Percentiles rank a stretch among this genome's conserved stretches.
Evolutionary conservation across 2,888 invertebrate genomes (phyloP).

Genomic region (Lasioglossum zephyrum): DNA sequence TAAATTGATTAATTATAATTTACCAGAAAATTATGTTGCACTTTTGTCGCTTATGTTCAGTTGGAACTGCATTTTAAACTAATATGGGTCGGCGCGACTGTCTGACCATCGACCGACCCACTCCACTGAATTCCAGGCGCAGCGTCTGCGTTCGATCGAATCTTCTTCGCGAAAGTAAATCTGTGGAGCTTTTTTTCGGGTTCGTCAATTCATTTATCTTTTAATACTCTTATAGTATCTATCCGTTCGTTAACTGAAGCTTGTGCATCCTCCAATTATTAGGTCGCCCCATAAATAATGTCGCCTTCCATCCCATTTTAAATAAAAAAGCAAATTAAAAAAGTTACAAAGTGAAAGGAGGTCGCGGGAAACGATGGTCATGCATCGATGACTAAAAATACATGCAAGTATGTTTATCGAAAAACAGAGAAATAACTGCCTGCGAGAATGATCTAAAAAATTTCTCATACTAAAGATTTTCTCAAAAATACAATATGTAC

Average conservation of each 20-base stretch:
- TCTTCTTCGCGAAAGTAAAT: background rate
- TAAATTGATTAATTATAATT: no score
- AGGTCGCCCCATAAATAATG: constrained; percentile 5
- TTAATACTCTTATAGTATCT: background rate
- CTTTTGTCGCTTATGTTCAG: background rate
- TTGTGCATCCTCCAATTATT: background rate
- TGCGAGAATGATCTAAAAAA: background rate
- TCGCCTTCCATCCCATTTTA: background rate
- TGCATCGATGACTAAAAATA: background rate
- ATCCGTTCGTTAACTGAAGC: background rate
- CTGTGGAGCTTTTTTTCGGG: constrained; percentile 7
- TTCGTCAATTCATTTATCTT: constrained; percentile 29
- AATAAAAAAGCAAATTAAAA: background rate
- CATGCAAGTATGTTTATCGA: background rate
- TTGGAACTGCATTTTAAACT: background rate
- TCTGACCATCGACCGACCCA: constrained; percentile 24
- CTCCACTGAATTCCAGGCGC: constrained; percentile 21
- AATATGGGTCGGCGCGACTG: background rate
- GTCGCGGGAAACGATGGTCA: background rate
- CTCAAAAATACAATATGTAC: background rate
- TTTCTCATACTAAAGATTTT: background rate
- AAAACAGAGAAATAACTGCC: background rate
- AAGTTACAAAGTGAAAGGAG: background rate
- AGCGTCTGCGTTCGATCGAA: background rate
- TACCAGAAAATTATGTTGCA: no score